These are phyloP conservation scores for Gisinianus flammeolus DNA, from an alignment of 2,888 invertebrate species.

Conservation along the genomic window DNA sequence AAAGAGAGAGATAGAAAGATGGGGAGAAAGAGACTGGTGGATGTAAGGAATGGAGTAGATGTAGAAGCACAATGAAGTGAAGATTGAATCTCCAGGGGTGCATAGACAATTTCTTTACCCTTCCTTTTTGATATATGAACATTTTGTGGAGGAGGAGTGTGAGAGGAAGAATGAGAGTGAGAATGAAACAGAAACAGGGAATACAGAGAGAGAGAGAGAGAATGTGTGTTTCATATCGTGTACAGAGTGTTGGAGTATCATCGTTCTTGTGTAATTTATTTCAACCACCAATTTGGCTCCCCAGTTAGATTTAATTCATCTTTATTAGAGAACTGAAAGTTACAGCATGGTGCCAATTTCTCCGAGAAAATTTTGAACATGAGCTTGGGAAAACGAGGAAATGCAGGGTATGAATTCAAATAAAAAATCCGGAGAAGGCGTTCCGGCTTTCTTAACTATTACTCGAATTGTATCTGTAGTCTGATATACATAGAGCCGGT, in stretches of 20 bases:
- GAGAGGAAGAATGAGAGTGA: not conserved
- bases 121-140: not conserved
- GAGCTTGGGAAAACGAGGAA: too few species aligned
- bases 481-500: too few species aligned
- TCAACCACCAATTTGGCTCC: conserved; percentile 26
- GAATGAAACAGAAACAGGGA: not conserved
- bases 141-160: not conserved
- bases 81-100: conserved; percentile 37
- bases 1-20: not conserved
- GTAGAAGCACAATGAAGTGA: conserved; percentile 11
- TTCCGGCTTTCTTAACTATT: not conserved
- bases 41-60: too few species aligned
- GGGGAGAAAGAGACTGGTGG: not conserved
- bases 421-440: not conserved
- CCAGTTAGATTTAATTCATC: conserved; percentile 33
- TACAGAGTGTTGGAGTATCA: not conserved
- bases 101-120: conserved; percentile 23
- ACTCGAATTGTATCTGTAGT: not conserved
- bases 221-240: too few species aligned
- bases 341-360: conserved; percentile 32
- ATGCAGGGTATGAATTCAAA: not conserved
- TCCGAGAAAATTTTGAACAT: not conserved
- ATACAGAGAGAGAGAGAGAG: not conserved
- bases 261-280: conserved; percentile 3
- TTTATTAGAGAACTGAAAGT: conserved; percentile 20